A percentile compares a stretch with the other conserved stretches of the same genome.
Evolutionary conservation across 35 echinoderm and acorn worm species (phyloP).

Genomic region (Holothuria glaberrima): DNA sequence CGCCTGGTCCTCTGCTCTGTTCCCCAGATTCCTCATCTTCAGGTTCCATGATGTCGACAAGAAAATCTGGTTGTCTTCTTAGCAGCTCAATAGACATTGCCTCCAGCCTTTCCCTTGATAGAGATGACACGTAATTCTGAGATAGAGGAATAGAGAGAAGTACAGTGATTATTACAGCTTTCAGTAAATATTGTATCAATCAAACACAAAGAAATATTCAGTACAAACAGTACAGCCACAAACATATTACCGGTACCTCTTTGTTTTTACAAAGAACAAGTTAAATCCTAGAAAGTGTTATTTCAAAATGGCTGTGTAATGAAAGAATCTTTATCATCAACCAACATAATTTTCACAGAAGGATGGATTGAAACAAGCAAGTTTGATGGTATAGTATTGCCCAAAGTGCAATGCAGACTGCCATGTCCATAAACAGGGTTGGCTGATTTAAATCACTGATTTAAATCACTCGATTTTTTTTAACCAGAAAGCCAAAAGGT

Average conservation of each 20-base stretch:
- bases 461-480: too few relatives aligned
- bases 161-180: neutral
- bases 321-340: neutral
- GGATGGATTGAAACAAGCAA: neutral
- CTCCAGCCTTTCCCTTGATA: constrained; percentile 5
- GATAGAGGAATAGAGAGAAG: neutral
- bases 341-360: neutral
- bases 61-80: neutral
- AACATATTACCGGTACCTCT: neutral
- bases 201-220: neutral
- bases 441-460: too few relatives aligned
- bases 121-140: neutral
- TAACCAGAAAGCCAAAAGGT: too few relatives aligned
- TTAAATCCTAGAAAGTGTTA: neutral
- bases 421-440: too few relatives aligned
- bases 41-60: neutral
- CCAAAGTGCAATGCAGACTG: too few relatives aligned
- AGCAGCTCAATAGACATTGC: neutral
- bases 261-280: neutral
- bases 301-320: neutral
- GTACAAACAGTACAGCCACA: neutral
- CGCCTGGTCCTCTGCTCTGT: neutral
- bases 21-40: neutral
- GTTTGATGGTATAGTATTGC: too few relatives aligned
- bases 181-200: neutral